Evolutionary conservation across 2,797 vertebrate genomes (phyloP), one percentile per base, ranked within the genome.

Genomic region (Epinephelus malabaricus): DNA sequence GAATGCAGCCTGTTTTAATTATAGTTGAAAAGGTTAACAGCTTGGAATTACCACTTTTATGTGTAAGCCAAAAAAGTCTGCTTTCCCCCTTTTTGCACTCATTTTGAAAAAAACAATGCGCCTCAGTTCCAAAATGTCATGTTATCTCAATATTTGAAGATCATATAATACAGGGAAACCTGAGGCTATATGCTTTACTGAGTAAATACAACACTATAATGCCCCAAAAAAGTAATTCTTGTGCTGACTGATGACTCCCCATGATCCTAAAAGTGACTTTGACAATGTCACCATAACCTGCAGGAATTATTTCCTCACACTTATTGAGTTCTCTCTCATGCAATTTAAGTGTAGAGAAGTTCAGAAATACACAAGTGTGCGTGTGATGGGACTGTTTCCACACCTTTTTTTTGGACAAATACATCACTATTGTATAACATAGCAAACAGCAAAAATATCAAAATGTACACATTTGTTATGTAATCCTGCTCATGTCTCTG

Each of bases 251-350:
- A 19, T 1, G 18, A 55, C 19, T 10, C 12, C 10, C 0, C 53
- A 12, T 43, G 15, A 62, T 45, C 8, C 45, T 13, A 61, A 73
- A 62, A 49, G 2, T 11, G 55, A 70, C 46, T 56, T n/a, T n/a
- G 5, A 51, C 23, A 34, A 18, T 53, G 73, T 78, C 70, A 46
- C 25, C 43, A 46, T 60, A 68, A 50, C 64, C 47, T 55, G 38
- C 58, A 50, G 51, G 17, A 66, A 49, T 11, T 12, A 67, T 61
- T 72, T 46, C 59, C 17, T 51, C 63, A 54, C 19, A 4, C 6
- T 51, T 27, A 25, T 38, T 34, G 21, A 17, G 15, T 18, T 2
- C 4, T 12, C 63, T 27, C 65, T 51, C 6, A n/a, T 14, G 10
- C 40, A 15, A 25, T 12, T 5, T 4, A 21, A 0, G 11, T 45